Base-by-base conservation (phyloP, 1,140 invertebrate genomes). In the Polypedilum vanderplanki region DNA sequence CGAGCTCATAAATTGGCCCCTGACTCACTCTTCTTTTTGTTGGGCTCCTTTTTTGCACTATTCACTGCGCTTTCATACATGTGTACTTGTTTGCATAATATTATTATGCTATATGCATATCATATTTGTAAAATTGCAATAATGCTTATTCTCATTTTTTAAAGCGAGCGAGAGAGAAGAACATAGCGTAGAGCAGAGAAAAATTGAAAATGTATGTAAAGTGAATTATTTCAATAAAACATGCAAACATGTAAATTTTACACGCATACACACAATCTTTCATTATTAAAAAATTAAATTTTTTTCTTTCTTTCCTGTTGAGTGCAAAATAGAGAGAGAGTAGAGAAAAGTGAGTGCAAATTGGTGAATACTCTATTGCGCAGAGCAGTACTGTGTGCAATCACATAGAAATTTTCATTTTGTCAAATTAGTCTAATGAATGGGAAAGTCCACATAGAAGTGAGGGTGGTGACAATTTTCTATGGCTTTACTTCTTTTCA, bases 211-310 rank as follows among this genome's bases (percentile, higher is more conserved):
- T 70, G 10, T 70, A 20, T 22, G 20, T 70, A 70, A 70, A 70
- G 65, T 70, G 65, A 70, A 70, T 70, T 70, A 70, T 70, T 70
- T 70, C 65, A 70, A 70, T 22, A 70, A 22, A 70, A 70, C 65
- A 70, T 70, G 65, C 65, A 70, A 70, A 70, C 65, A 18, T 70
- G 65, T 18, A 70, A 70, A 70, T 8, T 70, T 70, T 20, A 20
- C 65, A 70, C 65, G 65, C 65, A 70, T 70, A 18, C 65, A 20
- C 46, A 57, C 46, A 57, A 57, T 18, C 7, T 22, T 70, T 20
- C 20, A 18, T 22, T 46, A 12, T 33, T 33, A 33, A 33, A 33
- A 33, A 33, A 33, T 33, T 33, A 3, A 33, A 33, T 46, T 46
- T 46, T 12, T 46, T 46, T 41, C 40, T 41, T 57, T 57, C n/a